Percentiles rank a stretch among this genome's conserved stretches.
Conservation (phyloP, 2,113 vertebrate species). For the Vulpes ferrilata region DNA sequence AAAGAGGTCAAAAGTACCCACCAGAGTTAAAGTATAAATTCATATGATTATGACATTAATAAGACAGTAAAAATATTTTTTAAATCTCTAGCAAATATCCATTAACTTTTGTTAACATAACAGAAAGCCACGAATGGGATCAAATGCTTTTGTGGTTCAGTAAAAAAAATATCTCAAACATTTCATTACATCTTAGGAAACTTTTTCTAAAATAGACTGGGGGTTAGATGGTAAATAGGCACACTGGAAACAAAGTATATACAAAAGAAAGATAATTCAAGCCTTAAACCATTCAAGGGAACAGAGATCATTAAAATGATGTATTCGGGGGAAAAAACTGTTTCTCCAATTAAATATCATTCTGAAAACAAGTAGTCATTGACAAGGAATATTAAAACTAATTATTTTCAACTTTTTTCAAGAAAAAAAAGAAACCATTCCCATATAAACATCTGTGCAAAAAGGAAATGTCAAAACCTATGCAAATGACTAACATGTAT, state of each 20-base stretch:
- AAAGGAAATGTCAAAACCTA: conserved; percentile 55
- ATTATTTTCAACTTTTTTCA: conserved; percentile 30
- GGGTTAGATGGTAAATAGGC: neutral
- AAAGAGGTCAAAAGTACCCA: neutral
- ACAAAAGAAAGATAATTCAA: conserved; percentile 40
- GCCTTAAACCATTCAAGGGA: neutral
- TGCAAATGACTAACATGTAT: neutral
- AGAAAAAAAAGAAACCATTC: conserved; percentile 57
- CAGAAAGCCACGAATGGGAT: conserved; percentile 3
- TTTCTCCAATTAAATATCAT: conserved; percentile 31
- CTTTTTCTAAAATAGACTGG: conserved; percentile 46
- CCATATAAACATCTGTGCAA: conserved; percentile 51
- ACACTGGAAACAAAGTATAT: conserved; percentile 13
- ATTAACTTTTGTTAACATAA: conserved; percentile 14
- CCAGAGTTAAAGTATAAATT: neutral
- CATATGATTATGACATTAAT: neutral
- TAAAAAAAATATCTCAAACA: neutral
- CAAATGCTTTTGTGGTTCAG: conserved; percentile 17
- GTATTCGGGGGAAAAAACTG: neutral
- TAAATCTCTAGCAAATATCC: conserved; percentile 2
- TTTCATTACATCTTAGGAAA: conserved; percentile 33
- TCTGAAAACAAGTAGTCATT: conserved; percentile 65
- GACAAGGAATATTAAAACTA: conserved; percentile 27
- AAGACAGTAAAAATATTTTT: neutral
- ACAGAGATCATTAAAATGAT: conserved; percentile 24